Evolutionary conservation across 2,113 vertebrate genomes (phyloP).

Genomic region (Dendrocopos noguchii): DNA sequence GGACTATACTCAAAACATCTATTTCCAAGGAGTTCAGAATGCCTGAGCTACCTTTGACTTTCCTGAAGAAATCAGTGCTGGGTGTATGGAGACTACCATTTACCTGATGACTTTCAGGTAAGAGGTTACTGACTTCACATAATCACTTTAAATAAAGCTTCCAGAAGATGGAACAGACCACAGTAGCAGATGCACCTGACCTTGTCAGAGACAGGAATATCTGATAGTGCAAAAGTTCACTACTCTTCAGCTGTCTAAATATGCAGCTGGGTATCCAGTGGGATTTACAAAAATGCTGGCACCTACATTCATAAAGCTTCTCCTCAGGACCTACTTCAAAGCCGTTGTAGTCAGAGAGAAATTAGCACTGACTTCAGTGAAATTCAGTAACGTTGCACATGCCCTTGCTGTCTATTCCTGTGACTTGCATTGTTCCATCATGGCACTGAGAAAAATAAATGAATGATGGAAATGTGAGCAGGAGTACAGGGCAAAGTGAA

Average conservation of each 20-base stretch:
- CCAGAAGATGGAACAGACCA: not conserved
- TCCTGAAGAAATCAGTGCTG: not conserved
- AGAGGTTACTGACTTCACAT: not conserved
- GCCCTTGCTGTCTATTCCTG: not conserved
- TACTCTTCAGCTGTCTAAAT: not conserved
- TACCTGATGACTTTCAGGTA: not conserved
- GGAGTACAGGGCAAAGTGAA: not conserved
- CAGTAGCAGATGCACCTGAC: not conserved
- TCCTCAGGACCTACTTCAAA: constrained; percentile 3
- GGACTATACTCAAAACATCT: not conserved
- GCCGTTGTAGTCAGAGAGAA: not conserved
- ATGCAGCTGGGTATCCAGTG: not conserved
- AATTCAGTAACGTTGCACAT: not conserved
- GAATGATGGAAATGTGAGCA: not conserved
- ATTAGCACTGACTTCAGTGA: not conserved
- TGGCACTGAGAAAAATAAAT: not conserved
- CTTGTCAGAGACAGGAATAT: not conserved
- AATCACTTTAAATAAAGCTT: not conserved
- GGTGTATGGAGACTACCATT: not conserved
- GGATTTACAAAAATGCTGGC: constrained; percentile 17
- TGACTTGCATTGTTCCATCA: not conserved
- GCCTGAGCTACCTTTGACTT: not conserved
- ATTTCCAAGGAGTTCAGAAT: not conserved
- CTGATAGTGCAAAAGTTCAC: not conserved
- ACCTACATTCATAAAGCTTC: not conserved